phyloP scores from a whole-genome alignment of 2,113 vertebrate species.

The Aramus guarauna region DNA sequence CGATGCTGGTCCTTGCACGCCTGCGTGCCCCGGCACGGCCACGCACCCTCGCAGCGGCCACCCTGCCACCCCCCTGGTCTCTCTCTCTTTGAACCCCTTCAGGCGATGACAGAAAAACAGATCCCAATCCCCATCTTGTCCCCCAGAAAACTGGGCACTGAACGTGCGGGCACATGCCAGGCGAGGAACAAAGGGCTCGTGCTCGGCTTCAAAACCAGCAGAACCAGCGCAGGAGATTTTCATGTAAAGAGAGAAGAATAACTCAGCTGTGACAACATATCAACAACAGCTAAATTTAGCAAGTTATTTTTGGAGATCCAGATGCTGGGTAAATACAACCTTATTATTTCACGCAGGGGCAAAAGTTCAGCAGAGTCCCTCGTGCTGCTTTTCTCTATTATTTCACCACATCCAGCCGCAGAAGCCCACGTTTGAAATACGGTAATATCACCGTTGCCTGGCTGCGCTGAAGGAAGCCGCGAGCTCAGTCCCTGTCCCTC shows the following conservation, averaged over 20 bases:
- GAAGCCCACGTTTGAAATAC: background rate
- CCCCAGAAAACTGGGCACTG: rapidly evolving
- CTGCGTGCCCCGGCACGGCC: background rate
- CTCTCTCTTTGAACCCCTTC: background rate
- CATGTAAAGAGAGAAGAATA: background rate
- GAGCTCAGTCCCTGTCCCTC: background rate
- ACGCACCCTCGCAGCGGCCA: background rate
- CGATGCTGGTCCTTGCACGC: background rate
- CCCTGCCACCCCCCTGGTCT: rapidly evolving
- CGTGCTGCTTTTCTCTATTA: background rate
- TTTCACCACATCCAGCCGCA: background rate
- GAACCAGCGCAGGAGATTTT: background rate
- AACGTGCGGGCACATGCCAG: rapidly evolving
- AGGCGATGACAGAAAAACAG: background rate
- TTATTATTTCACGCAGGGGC: constrained; percentile 32
- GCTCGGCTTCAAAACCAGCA: background rate
- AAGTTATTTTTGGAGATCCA: constrained; percentile 30
- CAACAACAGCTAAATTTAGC: constrained; percentile 59
- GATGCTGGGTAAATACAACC: constrained; percentile 55
- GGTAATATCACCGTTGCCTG: background rate
- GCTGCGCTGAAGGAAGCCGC: background rate
- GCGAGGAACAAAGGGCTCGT: rapidly evolving
- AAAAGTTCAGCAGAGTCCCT: constrained; percentile 23
- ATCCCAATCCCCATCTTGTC: background rate
- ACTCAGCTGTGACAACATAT: constrained; percentile 54